These are phyloP conservation scores for Galleria mellonella DNA, from an alignment of 1,140 invertebrate genomes.

Conservation along the genomic window DNA sequence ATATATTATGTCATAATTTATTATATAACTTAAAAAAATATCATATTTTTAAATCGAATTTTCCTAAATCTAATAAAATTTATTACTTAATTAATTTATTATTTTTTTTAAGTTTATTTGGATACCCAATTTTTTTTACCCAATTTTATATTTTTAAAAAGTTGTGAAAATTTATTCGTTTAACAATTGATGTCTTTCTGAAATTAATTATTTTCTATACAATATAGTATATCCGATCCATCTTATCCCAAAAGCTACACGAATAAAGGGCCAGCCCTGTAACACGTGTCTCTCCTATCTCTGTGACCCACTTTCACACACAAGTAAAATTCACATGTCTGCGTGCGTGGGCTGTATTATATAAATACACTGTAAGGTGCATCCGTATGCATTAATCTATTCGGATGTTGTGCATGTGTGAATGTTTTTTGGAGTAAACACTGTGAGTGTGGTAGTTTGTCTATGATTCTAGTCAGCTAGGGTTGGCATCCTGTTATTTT, in stretches of 20 bases:
- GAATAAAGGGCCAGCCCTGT: slow-evolving; percentile 53
- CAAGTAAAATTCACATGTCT: slow-evolving; percentile 5
- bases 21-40: too few relatives aligned
- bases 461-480: slow-evolving; percentile 6
- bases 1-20: too few relatives aligned
- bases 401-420: slow-evolving; percentile 22
- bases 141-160: too few relatives aligned
- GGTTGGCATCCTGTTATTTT: not conserved
- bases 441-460: slow-evolving; percentile 28
- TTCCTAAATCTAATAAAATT: too few relatives aligned
- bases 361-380: slow-evolving; percentile 16
- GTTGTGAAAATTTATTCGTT: too few relatives aligned
- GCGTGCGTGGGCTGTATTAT: slow-evolving; percentile 18
- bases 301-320: slow-evolving; percentile 68
- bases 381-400: slow-evolving; percentile 28
- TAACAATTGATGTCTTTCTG: too few relatives aligned
- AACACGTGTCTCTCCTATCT: slow-evolving; percentile 69
- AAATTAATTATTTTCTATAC: too few relatives aligned
- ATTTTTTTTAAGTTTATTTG: too few relatives aligned
- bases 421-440: slow-evolving; percentile 47
- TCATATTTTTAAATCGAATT: too few relatives aligned
- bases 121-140: too few relatives aligned
- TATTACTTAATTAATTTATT: too few relatives aligned
- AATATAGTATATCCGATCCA: too few relatives aligned
- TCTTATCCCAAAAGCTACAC: slow-evolving; percentile 20